Evolutionary conservation across 2,797 vertebrate species (phyloP).

Genomic region (Micrastur ruficollis): DNA sequence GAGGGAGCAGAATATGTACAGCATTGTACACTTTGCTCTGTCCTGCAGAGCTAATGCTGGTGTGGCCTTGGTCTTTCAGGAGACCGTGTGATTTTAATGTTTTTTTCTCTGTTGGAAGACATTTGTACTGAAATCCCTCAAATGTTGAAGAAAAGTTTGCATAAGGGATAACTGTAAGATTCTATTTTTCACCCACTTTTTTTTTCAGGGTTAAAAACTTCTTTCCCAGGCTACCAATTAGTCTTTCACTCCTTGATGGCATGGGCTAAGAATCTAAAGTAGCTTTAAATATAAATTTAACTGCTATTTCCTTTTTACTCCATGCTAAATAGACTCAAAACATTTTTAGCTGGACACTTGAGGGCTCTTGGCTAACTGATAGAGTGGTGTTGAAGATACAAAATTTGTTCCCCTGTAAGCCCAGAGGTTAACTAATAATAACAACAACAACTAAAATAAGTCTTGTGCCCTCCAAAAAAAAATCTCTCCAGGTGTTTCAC

Average conservation of each 20-base stretch:
- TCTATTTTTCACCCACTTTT: not conserved
- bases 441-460: not conserved
- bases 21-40: not conserved
- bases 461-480: not conserved
- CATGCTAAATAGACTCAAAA: not conserved
- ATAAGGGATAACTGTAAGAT: not conserved
- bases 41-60: not conserved
- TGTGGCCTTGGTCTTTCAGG: not conserved
- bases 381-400: not conserved
- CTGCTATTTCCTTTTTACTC: not conserved
- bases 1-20: not conserved
- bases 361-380: not conserved
- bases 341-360: not conserved
- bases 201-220: not conserved
- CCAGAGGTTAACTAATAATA: not conserved
- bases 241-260: not conserved
- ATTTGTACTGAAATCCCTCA: not conserved
- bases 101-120: not conserved
- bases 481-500: not conserved
- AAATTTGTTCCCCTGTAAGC: not conserved
- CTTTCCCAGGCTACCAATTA: not conserved
- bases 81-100: not conserved
- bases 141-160: not conserved
- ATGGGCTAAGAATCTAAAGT: not conserved
- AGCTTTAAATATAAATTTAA: not conserved